Evolutionary conservation across 2,797 vertebrate genomes (phyloP), one percentile per base, ranked within the genome.

Genomic region (Rhyacichthys aspro): DNA sequence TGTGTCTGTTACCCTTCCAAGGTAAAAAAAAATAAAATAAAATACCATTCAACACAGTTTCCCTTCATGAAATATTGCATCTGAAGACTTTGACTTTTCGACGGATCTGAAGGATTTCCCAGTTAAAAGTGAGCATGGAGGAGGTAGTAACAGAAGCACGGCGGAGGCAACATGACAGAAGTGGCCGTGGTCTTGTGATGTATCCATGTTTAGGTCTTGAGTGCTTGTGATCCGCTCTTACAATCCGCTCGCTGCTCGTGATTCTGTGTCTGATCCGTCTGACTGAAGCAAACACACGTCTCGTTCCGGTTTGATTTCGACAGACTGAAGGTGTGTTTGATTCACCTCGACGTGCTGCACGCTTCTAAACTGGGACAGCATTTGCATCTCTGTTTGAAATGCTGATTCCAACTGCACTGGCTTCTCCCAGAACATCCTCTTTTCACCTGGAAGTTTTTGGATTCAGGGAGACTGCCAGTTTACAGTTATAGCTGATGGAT

Each of bases 321-420:
- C 36, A 43, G 48, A 34, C 67, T 59, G 43, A 46, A 70, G 50
- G 55, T 75, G 66, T 46, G 39, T 71, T 75, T 57, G 52, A 73
- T 69, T 78, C 56, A 45, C 54, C 33, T 1, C 49, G 43, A 59
- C 28, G 15, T 48, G 56, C 46, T 54, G 28, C 14, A 8, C 8
- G 55, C 58, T 71, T 74, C 33, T 43, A 60, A 87, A 78, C 63
- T 79, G 68, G 83, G 85, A 52, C 80, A 86, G 43, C 53, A 57
- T 67, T 75, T 68, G 74, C 78, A 84, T 87, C 33, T 18, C 15
- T 19, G 49, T 52, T 52, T 52, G 49, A 52, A 52, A 52, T 52
- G 49, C 49, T 52, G 34, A 52, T 52, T 52, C 18, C 5, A 52
- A 18, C 17, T 16, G 33, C 46, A 50, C 36, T 50, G 32, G 46